Conservation (phyloP, 1,140 invertebrate species). For the Leptonema lineaticorne region DNA sequence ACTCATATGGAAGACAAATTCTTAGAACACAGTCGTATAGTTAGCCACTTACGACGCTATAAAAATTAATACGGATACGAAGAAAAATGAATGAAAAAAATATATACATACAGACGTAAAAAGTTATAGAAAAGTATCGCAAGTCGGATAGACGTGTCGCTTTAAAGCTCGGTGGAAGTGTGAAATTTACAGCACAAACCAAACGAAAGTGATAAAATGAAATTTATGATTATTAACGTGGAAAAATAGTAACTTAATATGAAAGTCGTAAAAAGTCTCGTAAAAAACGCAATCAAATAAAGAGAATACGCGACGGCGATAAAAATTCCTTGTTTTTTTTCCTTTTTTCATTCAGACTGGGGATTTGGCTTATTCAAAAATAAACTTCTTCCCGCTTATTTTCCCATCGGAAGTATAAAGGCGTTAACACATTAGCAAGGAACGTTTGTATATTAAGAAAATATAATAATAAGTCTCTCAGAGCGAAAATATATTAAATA, state of each 20-base stretch:
- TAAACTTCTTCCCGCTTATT: conserved; percentile 2
- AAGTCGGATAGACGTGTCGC: conserved; percentile 15
- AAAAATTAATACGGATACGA: no score
- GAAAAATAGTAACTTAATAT: conserved; percentile 34
- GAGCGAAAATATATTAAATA: no score
- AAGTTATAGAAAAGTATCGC: background rate
- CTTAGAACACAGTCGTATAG: no score
- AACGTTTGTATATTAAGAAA: no score
- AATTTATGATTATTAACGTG: conserved; percentile 31
- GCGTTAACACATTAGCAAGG: no score
- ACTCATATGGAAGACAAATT: no score
- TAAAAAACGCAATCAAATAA: conserved; percentile 32
- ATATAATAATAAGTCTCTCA: no score
- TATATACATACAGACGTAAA: no score
- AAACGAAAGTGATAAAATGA: conserved; percentile 19
- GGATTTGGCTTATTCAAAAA: conserved; percentile 11
- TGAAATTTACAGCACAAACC: conserved; percentile 23
- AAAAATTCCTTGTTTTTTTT: conserved; percentile 25
- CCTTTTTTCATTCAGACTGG: no score
- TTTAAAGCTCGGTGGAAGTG: conserved; percentile 16
- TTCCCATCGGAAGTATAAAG: no score
- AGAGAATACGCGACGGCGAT: conserved; percentile 28
- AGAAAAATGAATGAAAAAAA: no score
- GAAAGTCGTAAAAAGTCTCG: conserved; percentile 32
- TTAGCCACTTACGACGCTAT: no score